phyloP scores from a whole-genome alignment of 2,113 vertebrate genomes.

The Pampusana beccarii region DNA sequence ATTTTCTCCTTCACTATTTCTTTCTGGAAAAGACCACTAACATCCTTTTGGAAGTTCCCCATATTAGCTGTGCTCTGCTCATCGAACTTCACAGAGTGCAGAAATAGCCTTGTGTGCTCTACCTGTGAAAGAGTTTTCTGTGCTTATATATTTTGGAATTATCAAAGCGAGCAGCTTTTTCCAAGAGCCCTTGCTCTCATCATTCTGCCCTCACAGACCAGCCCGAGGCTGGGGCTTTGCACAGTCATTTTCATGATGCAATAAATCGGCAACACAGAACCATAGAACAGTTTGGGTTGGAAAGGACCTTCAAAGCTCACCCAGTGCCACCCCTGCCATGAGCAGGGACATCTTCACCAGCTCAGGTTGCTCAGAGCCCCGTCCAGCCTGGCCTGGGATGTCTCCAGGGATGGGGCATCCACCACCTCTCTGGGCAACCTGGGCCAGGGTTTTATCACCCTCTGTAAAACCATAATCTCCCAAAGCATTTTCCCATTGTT shows the following conservation, averaged over 20 bases:
- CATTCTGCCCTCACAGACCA: not conserved
- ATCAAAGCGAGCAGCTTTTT: not conserved
- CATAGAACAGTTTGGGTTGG: too few species aligned
- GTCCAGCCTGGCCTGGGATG: too few species aligned
- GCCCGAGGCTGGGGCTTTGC: not conserved
- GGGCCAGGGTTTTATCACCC: too few species aligned
- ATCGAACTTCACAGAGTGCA: not conserved
- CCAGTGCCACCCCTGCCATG: too few species aligned
- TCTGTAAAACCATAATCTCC: not conserved
- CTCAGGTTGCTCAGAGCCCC: too few species aligned
- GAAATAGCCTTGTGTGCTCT: constrained; percentile 14
- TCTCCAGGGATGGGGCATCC: too few species aligned
- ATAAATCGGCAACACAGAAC: not conserved
- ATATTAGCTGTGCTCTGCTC: not conserved
- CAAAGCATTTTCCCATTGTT: not conserved
- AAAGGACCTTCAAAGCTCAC: too few species aligned
- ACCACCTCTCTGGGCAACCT: too few species aligned
- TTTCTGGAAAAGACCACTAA: constrained; percentile 40
- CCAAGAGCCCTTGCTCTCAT: not conserved
- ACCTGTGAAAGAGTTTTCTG: constrained; percentile 10
- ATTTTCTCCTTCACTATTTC: constrained; percentile 43
- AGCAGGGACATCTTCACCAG: too few species aligned
- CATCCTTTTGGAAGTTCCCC: constrained; percentile 46
- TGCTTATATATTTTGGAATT: not conserved
- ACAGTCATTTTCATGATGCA: not conserved